Percentiles rank a stretch among this genome's conserved stretches.
Conservation (phyloP, 2,888 invertebrate genomes). For the Pristionchus arcanus region DNA sequence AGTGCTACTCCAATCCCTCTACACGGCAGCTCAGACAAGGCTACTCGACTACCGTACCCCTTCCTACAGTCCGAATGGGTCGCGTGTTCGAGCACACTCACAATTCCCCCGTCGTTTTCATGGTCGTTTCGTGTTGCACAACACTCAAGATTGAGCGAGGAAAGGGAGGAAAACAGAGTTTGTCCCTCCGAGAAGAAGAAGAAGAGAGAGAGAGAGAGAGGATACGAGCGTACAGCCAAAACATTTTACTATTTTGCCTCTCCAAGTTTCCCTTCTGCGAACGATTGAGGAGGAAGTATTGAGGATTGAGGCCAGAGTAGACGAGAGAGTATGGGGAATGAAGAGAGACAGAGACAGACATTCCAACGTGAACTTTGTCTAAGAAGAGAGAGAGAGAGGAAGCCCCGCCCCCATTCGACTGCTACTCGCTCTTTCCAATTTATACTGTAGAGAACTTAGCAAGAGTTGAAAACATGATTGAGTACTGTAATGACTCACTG, state of each 20-base stretch:
- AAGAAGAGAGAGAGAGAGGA: not conserved
- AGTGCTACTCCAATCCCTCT: not conserved
- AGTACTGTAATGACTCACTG: slow-evolving; percentile 59
- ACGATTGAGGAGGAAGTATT: not conserved
- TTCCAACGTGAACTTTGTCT: not conserved
- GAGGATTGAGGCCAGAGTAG: not conserved
- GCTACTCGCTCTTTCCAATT: slow-evolving; percentile 27
- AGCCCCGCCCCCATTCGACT: slow-evolving; percentile 32
- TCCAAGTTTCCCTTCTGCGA: slow-evolving; percentile 14
- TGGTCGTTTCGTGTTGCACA: slow-evolving; percentile 48
- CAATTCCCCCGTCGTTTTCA: slow-evolving; percentile 21
- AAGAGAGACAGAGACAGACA: not conserved
- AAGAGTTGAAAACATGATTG: not conserved
- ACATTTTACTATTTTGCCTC: slow-evolving; percentile 22
- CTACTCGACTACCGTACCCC: slow-evolving; percentile 31
- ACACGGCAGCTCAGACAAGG: not conserved
- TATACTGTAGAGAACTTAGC: slow-evolving; percentile 4
- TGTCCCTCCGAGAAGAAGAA: slow-evolving; percentile 17
- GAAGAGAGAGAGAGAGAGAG: not conserved
- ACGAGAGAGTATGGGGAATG: slow-evolving; percentile 1
- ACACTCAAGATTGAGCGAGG: slow-evolving; percentile 47
- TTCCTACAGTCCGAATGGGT: slow-evolving; percentile 28
- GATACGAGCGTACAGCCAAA: not conserved
- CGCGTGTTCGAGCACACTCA: slow-evolving; percentile 43
- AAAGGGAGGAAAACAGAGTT: slow-evolving; percentile 34